Conservation (phyloP, 1,140 invertebrate genomes). For the Lasioglossum albipes region DNA sequence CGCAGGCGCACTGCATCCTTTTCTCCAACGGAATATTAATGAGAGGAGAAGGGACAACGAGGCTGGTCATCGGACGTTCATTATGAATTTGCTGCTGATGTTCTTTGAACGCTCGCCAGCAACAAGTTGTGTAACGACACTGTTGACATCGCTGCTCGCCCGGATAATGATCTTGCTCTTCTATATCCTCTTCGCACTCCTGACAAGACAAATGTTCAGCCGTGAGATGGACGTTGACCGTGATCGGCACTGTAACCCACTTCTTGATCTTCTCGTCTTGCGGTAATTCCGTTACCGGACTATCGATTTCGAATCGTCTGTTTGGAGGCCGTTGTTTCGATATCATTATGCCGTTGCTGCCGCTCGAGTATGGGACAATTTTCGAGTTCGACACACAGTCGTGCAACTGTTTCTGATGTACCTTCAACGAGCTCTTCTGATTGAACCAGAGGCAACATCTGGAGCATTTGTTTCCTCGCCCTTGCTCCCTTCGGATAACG, state of each 20-base stretch:
- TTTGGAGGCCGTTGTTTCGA: constrained; percentile 70
- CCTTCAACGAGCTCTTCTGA: constrained; percentile 81
- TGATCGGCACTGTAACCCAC: constrained; percentile 73
- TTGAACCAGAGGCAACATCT: constrained; percentile 87
- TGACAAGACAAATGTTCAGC: constrained; percentile 80
- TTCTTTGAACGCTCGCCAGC: constrained; percentile 86
- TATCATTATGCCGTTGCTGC: constrained; percentile 75
- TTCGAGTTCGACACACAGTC: constrained; percentile 61
- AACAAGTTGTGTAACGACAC: constrained; percentile 88
- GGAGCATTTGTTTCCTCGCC: constrained; percentile 83
- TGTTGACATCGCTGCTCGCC: constrained; percentile 86
- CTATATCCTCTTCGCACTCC: constrained; percentile 86
- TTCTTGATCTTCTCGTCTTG: constrained; percentile 68
- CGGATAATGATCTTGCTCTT: constrained; percentile 84
- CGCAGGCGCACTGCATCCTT: constrained; percentile 87
- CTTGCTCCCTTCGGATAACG: constrained; percentile 79
- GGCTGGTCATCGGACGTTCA: constrained; percentile 81
- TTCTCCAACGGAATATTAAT: constrained; percentile 80
- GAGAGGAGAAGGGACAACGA: constrained; percentile 78
- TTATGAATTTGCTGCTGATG: constrained; percentile 84
- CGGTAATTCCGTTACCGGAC: constrained; percentile 57
- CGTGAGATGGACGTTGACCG: constrained; percentile 58
- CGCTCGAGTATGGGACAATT: constrained; percentile 74
- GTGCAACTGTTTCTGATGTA: constrained; percentile 76
- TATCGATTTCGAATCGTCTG: constrained; percentile 76